Evolutionary conservation across 2,113 vertebrate species (phyloP).

Genomic region (Pseudorhombus dupliciocellatus): DNA sequence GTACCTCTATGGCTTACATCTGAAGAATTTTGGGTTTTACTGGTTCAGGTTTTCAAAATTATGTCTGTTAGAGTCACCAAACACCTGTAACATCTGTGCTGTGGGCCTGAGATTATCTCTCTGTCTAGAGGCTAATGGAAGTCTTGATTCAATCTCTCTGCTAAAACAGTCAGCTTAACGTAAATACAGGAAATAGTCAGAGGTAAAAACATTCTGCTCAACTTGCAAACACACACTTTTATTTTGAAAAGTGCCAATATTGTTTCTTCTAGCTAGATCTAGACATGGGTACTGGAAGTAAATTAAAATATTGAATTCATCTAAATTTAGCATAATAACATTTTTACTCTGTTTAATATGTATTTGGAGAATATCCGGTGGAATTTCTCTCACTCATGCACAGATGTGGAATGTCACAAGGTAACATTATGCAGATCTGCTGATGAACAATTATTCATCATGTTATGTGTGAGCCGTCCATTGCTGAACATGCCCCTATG

Average conservation of each 20-base stretch:
- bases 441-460: too few species aligned
- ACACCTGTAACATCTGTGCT: constrained; percentile 3
- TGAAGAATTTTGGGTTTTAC: constrained; percentile 1
- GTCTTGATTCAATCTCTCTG: background rate
- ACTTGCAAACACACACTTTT: background rate
- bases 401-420: background rate
- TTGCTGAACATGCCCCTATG: background rate
- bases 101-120: background rate
- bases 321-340: too few species aligned
- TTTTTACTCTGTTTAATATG: too few species aligned
- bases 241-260: too few species aligned
- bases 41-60: constrained; percentile 3
- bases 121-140: background rate
- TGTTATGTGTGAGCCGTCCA: background rate
- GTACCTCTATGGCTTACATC: constrained; percentile 20
- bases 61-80: background rate
- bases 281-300: too few species aligned
- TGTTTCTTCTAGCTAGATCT: too few species aligned
- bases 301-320: too few species aligned
- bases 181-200: background rate
- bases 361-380: too few species aligned
- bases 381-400: too few species aligned
- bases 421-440: background rate
- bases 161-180: background rate
- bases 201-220: background rate